Conservation (phyloP, 1,140 invertebrate genomes). For the Drosophila truncata region DNA sequence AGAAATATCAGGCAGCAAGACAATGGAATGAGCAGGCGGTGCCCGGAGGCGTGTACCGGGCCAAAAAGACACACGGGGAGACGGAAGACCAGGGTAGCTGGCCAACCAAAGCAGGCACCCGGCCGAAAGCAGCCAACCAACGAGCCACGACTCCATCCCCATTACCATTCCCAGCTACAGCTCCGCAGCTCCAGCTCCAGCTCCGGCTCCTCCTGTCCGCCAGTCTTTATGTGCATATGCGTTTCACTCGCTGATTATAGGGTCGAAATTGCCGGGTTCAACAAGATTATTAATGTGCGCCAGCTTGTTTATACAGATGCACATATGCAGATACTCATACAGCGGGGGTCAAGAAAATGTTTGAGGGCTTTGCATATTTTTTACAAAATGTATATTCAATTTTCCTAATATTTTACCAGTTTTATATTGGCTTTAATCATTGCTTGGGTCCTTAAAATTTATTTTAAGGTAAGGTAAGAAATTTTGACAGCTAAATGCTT, state of each 20-base stretch:
- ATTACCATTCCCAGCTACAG: conserved; percentile 13
- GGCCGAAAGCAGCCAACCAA: conserved; percentile 58
- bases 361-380: not conserved
- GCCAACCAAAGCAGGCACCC: conserved; percentile 40
- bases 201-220: conserved; percentile 40
- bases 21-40: conserved; percentile 80
- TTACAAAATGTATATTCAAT: not conserved
- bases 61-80: conserved; percentile 52
- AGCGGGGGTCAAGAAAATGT: conserved; percentile 21
- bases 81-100: conserved; percentile 12
- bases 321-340: conserved; percentile 43
- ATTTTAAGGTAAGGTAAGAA: no score
- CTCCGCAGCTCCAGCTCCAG: conserved; percentile 5
- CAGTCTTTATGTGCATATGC: conserved; percentile 78
- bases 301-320: conserved; percentile 63
- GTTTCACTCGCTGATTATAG: conserved; percentile 82
- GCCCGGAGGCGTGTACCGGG: conserved; percentile 77
- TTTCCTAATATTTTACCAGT: not conserved
- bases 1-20: conserved; percentile 76
- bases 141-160: conserved; percentile 53
- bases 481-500: not conserved
- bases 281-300: conserved; percentile 83
- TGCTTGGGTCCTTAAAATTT: no score
- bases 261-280: conserved; percentile 82
- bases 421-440: no score